These are phyloP conservation scores for Alviniconcha marisindica DNA, from an alignment of 1,140 invertebrate genomes.

Conservation along the genomic window DNA sequence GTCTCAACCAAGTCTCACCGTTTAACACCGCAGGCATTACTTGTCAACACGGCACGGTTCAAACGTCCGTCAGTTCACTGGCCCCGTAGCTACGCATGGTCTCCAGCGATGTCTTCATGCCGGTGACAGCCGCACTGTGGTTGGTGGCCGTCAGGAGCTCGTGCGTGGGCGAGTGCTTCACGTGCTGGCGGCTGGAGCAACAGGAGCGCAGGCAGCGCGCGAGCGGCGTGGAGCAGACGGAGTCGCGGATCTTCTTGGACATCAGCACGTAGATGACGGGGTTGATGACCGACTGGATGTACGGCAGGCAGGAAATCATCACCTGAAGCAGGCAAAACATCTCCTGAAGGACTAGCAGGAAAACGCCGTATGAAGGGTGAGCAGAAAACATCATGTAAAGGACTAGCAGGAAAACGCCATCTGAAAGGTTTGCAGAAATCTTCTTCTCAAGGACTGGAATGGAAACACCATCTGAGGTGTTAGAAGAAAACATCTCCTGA, in stretches of 20 bases:
- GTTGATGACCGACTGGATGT: slow-evolving; percentile 77
- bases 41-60: not conserved
- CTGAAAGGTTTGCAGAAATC: too few relatives aligned
- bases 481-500: too few relatives aligned
- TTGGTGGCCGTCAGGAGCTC: slow-evolving; percentile 39
- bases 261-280: slow-evolving; percentile 80
- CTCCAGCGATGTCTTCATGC: slow-evolving; percentile 43
- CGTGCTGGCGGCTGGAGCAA: not conserved
- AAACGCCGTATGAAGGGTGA: too few relatives aligned
- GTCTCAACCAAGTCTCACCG: too few relatives aligned
- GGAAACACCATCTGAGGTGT: too few relatives aligned
- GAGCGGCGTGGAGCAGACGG: slow-evolving; percentile 19
- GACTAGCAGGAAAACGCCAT: too few relatives aligned
- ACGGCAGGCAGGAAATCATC: slow-evolving; percentile 67
- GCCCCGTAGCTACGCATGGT: slow-evolving; percentile 41
- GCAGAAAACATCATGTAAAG: too few relatives aligned
- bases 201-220: not conserved
- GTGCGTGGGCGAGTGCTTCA: slow-evolving; percentile 29
- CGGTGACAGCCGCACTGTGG: slow-evolving; percentile 38
- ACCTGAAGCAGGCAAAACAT: too few relatives aligned
- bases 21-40: too few relatives aligned
- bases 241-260: slow-evolving; percentile 77
- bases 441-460: too few relatives aligned
- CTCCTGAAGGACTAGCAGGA: too few relatives aligned
- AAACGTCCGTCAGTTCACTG: slow-evolving; percentile 41